Evolutionary conservation across 2,888 invertebrate species (phyloP), one percentile per base, ranked within the genome.

Genomic region (Dorcus parallelipipedus): DNA sequence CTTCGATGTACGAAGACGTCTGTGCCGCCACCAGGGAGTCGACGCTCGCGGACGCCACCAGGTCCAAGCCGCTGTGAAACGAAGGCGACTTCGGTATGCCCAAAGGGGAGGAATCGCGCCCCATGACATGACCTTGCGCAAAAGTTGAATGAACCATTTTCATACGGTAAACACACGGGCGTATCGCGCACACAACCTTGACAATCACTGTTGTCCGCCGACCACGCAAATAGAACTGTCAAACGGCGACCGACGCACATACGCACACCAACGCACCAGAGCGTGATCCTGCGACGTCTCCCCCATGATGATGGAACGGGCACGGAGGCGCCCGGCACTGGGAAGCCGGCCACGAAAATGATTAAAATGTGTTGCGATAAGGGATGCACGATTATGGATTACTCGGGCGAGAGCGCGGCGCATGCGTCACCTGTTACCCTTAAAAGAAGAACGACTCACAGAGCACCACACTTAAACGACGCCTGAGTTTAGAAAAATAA

Each of bases 81-180:
- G 91, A 92, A 66, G 92, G 92, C 71, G 91, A 91, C 79, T 93
- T 93, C 69, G 92, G 92, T 74, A 92, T 88, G 67, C 91, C 89
- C 77, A 87, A 81, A 70, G 84, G 83, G 73, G 84, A 83, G 56
- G n/a, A 17, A 14, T 17, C 23, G 38, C 49, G 17, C 17, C 54
- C 42, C 48, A 42, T 40, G 49, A 52, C 38, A 49, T 45, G 51
- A 64, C 65, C 47, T 71, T 78, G 77, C 64, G 76, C 77, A 68
- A 76, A 77, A 64, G 77, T 77, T 62, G 78, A 78, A 72, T 78
- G 78, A 64, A 78, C 78, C 78, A 78, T 78, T 64, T 52, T 52
- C 41, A 39, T 26, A 17, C 38, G 17, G 26, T 17, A 38, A 17
- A 38, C 38, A 45, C 38, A 33, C 47, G 38, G 54, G 38, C 45